Percentiles rank a stretch among this genome's conserved stretches.
phyloP scores from a whole-genome alignment of 1,140 invertebrate genomes.

The Drosophila melanica region DNA sequence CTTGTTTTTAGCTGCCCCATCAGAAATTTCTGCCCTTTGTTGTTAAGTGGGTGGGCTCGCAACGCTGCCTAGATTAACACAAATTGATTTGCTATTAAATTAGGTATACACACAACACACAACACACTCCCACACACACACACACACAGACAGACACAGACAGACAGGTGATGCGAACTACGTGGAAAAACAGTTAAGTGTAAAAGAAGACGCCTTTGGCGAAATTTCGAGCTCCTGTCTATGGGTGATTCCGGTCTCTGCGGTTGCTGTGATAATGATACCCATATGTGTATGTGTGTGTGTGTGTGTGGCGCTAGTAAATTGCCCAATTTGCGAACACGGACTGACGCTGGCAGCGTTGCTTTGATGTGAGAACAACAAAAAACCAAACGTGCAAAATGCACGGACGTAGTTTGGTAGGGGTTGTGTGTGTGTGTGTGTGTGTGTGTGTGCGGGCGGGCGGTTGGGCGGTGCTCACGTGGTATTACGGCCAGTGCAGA shows the following conservation, averaged over 20 bases:
- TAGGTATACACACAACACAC: constrained; percentile 40
- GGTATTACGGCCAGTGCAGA: constrained; percentile 49
- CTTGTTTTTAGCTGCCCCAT: background rate
- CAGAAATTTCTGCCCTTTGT: constrained; percentile 28
- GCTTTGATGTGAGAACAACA: constrained; percentile 79
- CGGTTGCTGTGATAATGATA: constrained; percentile 80
- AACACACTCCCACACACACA: constrained; percentile 20
- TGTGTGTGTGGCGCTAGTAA: constrained; percentile 42
- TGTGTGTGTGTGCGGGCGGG: background rate
- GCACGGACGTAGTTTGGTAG: constrained; percentile 14
- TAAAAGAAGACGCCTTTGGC: constrained; percentile 80
- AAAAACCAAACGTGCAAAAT: constrained; percentile 59
- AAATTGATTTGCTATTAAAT: constrained; percentile 83
- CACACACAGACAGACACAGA: constrained; percentile 26
- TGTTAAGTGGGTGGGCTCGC: constrained; percentile 67
- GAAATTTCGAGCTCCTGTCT: constrained; percentile 37
- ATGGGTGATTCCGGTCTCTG: constrained; percentile 50
- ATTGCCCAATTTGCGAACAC: constrained; percentile 75
- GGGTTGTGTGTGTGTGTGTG: background rate
- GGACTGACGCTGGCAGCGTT: constrained; percentile 50
- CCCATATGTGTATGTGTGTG: constrained; percentile 47
- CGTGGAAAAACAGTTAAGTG: constrained; percentile 81
- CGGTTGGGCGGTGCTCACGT: background rate
- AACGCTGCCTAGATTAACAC: constrained; percentile 70
- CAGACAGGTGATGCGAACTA: constrained; percentile 41